Evolutionary conservation across 53 echinoderm and acorn worm genomes (phyloP).

Genomic region (Actinopyga echinites): DNA sequence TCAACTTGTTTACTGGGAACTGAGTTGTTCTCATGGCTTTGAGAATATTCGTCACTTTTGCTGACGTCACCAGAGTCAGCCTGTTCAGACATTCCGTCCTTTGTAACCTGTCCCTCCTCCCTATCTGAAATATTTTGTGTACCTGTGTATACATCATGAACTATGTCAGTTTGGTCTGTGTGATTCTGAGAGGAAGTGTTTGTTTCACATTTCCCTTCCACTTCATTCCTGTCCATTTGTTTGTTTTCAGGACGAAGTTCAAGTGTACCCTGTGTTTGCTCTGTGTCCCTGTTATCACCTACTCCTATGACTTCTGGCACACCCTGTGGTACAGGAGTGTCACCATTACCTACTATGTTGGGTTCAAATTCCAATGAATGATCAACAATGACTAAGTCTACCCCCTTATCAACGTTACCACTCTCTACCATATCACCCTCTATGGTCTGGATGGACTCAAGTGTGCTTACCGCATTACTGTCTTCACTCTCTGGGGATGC

Average conservation of each 20-base stretch:
- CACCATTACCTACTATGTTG: not conserved
- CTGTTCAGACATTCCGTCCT: no score
- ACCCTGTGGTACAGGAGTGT: not conserved
- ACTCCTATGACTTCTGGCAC: not conserved
- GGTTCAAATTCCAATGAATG: not conserved
- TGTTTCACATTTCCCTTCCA: not conserved
- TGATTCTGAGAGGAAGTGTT: constrained; percentile 3
- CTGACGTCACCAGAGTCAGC: not conserved
- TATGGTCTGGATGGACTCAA: not conserved
- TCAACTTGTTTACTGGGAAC: not conserved
- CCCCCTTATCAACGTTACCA: not conserved
- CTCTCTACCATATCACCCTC: not conserved
- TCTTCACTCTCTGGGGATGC: constrained; percentile 18
- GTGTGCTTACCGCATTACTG: constrained; percentile 39
- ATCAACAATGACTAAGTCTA: constrained; percentile 36
- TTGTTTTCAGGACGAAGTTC: constrained; percentile 11
- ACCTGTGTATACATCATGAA: constrained; percentile 1
- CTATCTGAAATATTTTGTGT: constrained; percentile 5
- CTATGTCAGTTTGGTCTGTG: constrained; percentile 12
- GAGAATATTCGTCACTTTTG: not conserved
- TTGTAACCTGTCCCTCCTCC: constrained; percentile 8
- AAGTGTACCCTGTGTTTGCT: constrained; percentile 19
- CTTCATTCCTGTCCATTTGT: not conserved
- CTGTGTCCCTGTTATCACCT: constrained; percentile 3
- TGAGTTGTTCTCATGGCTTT: not conserved